These are phyloP conservation scores for Triplophysa yarkandensis DNA, from an alignment of 2,797 vertebrate species.

Conservation along the genomic window DNA sequence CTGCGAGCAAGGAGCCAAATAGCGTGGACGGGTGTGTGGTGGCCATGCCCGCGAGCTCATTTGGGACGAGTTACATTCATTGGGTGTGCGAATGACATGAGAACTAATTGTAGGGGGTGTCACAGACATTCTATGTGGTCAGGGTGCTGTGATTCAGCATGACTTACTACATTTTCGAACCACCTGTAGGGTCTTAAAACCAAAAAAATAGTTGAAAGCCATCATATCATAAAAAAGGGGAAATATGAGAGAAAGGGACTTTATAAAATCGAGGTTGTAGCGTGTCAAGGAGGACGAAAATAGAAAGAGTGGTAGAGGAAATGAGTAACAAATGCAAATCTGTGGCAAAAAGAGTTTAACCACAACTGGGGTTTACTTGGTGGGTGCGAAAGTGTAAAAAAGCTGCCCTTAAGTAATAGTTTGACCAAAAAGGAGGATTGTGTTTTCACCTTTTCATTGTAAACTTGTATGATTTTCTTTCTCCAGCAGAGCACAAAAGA, in stretches of 20 bases:
- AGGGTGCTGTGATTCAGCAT: conserved; percentile 60
- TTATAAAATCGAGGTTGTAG: neutral
- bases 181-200: conserved; percentile 56
- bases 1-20: conserved; percentile 38
- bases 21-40: conserved; percentile 42
- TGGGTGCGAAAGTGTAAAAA: neutral
- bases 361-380: conserved; percentile 20
- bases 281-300: conserved; percentile 14
- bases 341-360: conserved; percentile 47
- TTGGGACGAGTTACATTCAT: conserved; percentile 6
- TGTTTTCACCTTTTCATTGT: no score
- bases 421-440: neutral
- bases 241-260: conserved; percentile 3
- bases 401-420: neutral
- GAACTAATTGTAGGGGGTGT: conserved; percentile 11
- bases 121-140: neutral
- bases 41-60: conserved; percentile 21
- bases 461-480: no score
- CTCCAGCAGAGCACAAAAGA: no score
- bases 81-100: conserved; percentile 31
- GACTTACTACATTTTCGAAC: conserved; percentile 53
- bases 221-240: neutral
- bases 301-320: neutral
- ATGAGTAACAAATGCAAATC: conserved; percentile 43
- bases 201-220: no score